Base-by-base conservation (phyloP, 2,888 invertebrate species). In the Acronicta aceris region DNA sequence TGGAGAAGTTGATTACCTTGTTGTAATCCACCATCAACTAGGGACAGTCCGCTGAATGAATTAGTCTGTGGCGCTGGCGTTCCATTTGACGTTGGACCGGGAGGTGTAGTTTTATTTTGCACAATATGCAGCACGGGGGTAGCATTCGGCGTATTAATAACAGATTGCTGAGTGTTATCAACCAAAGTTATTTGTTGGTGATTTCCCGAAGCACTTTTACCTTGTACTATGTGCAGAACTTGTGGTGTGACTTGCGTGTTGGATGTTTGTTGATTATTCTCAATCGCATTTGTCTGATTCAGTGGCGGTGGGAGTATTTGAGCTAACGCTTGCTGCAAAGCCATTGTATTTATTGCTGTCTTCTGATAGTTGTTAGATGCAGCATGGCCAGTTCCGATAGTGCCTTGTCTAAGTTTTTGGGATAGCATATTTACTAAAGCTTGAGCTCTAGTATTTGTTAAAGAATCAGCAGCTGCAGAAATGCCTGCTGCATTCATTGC, bases 401-500 rank as follows among this genome's bases (percentile, higher is more conserved):
- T 59, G 6, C 82, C 82, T 63, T 95, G 91, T 36, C 92, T 87
- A 33, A 94, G 84, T 78, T 95, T 95, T 72, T 95, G 95, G 0
- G 95, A 93, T 33, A 95, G 79, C 50, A 95, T 93, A 79, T 95
- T 95, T 2, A 95, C 95, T 46, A 95, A 81, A 16, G 95, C 89
- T 30, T 91, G 89, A 9, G 95, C 74, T 77, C 81, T 81, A 15
- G 81, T 78, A 54, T 79, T 83, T 8, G 82, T 68, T 27, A 80
- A 58, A 27, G 79, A 56, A 53, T 91, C 90, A 33, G 85, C n/a
- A 13, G 78, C 74, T 3, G 91, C 81, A n/a, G 88, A 79, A 59
- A 94, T 94, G 38, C 94, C 93, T 7, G 93, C 94, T 49, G 93
- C 93, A 68, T 82, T 93, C 93, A 94, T 94, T 1, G 93, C 94